These are phyloP conservation scores for Egretta garzetta DNA, from an alignment of 2,113 vertebrate species.

Conservation along the genomic window DNA sequence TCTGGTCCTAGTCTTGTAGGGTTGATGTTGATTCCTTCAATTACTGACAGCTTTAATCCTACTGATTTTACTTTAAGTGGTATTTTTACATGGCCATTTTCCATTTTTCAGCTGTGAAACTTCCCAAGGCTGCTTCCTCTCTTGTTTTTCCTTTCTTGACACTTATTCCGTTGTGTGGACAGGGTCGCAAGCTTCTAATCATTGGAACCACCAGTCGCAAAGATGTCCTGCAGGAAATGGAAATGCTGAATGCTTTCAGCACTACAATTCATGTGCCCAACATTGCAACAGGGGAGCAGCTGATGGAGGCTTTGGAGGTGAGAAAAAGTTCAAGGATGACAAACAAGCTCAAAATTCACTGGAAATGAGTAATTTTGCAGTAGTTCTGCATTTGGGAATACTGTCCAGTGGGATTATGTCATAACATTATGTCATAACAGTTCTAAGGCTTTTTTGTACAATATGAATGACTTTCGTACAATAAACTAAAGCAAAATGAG, in stretches of 20 bases:
- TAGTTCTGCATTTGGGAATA: neutral
- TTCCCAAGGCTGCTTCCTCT: neutral
- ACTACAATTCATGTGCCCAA: slow-evolving; percentile 95
- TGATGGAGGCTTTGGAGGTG: slow-evolving; percentile 91
- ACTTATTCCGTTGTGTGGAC: neutral
- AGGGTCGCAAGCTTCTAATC: slow-evolving; percentile 97
- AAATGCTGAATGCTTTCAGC: slow-evolving; percentile 95
- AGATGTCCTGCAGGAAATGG: slow-evolving; percentile 97
- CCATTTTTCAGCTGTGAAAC: neutral
- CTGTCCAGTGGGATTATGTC: neutral
- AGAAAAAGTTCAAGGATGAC: neutral
- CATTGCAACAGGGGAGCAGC: slow-evolving; percentile 87
- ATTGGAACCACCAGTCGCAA: slow-evolving; percentile 95
- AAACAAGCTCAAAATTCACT: neutral
- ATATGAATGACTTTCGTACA: neutral
- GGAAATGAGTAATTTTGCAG: neutral
- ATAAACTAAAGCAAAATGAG: neutral
- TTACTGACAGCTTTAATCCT: neutral
- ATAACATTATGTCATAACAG: neutral
- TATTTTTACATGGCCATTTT: neutral
- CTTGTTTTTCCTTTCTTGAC: neutral
- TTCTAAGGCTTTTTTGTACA: neutral
- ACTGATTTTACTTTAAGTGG: neutral
- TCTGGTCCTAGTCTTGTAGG: neutral
- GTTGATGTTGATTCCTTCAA: neutral